Conservation (phyloP, 92 coral and sea anemone species). For the Heliopora coerulea region DNA sequence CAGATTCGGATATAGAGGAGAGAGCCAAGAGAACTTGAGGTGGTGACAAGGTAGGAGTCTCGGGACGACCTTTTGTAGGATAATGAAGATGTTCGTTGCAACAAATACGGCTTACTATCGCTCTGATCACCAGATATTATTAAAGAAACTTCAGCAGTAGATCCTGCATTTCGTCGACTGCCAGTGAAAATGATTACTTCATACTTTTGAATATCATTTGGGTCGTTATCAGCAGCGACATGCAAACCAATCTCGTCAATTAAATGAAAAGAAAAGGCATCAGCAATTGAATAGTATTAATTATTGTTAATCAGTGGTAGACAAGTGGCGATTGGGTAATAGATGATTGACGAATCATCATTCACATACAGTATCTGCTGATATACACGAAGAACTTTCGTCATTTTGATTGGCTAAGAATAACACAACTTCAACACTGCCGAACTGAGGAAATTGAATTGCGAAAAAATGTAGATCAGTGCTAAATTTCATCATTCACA, state of each 20-base stretch:
- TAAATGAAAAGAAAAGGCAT: neutral
- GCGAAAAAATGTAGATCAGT: no score
- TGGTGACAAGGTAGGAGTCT: conserved; percentile 84
- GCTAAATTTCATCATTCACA: no score
- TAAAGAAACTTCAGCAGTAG: conserved; percentile 78
- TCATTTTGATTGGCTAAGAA: no score
- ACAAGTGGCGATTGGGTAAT: no score
- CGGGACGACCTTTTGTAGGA: conserved; percentile 72
- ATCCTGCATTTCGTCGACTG: conserved; percentile 67
- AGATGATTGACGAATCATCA: no score
- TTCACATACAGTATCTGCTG: no score
- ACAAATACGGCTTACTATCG: conserved; percentile 67
- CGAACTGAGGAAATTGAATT: no score
- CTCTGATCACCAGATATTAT: conserved; percentile 81
- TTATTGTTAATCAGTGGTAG: no score
- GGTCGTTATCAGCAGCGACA: conserved; percentile 74
- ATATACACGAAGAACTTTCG: no score
- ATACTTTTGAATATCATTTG: conserved; percentile 66
- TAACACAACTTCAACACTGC: no score
- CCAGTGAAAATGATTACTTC: conserved; percentile 91
- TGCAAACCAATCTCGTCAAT: conserved; percentile 52
- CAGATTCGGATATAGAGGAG: conserved; percentile 82
- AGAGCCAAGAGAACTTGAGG: conserved; percentile 74
- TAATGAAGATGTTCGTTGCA: conserved; percentile 58
- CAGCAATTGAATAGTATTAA: no score